These are phyloP conservation scores for cattle (Bos taurus) DNA, from an alignment of 2,113 vertebrate genomes.

Conservation along the genomic window ARS-UCD2.0 NC_037357.1:26355001-26355500, in stretches of 20 bases:
- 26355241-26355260: not conserved
- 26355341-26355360: constrained; percentile 13
- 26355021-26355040: not conserved
- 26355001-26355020: not conserved
- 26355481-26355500: not conserved
- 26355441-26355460: not conserved
- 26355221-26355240: not conserved
- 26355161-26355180: not conserved
- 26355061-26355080: not conserved
- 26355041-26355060: not conserved
- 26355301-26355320: not conserved
- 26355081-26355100: not conserved
- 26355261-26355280: not conserved
- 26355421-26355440: not conserved
- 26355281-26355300: not conserved
- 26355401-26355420: not conserved
- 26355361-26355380: not conserved
- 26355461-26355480: not conserved
- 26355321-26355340: not conserved
- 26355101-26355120: not conserved
- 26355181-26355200: not conserved
- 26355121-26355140: not conserved
- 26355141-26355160: not conserved
- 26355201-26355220: not conserved
- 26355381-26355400: not conserved